Conservation (phyloP, 1,140 invertebrate genomes). For the Penaeus indicus region DNA sequence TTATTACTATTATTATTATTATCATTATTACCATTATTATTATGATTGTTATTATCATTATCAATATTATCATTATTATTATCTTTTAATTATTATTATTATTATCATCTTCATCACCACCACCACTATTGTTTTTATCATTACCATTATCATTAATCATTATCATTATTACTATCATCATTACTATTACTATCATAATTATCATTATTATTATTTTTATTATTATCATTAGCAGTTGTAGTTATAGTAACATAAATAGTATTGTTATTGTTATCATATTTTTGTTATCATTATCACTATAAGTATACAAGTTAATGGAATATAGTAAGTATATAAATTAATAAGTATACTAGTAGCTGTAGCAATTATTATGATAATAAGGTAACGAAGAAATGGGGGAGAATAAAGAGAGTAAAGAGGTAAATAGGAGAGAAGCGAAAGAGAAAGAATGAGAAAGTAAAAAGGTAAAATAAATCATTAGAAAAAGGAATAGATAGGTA, state of each 20-base stretch:
- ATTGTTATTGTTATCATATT: constrained; percentile 10
- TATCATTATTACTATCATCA: no score
- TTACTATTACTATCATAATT: no score
- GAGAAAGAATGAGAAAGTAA: background rate
- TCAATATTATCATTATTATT: constrained; percentile 6
- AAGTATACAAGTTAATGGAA: background rate
- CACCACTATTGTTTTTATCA: no score
- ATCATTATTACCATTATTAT: background rate
- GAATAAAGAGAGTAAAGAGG: background rate
- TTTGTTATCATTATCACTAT: background rate
- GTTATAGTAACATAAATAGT: background rate
- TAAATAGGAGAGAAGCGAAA: background rate
- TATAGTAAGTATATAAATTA: background rate
- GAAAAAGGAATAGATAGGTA: background rate
- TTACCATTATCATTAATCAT: no score
- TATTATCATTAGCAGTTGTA: no score
- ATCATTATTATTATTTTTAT: no score
- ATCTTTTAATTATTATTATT: no score
- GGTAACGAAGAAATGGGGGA: background rate
- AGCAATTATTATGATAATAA: background rate
- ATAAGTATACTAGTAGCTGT: no score
- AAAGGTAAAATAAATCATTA: background rate
- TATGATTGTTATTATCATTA: constrained; percentile 18
- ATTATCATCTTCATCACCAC: no score
- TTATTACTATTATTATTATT: no score